phyloP scores from a whole-genome alignment of 2,888 invertebrate species.

The Cheilosia scutellata region DNA sequence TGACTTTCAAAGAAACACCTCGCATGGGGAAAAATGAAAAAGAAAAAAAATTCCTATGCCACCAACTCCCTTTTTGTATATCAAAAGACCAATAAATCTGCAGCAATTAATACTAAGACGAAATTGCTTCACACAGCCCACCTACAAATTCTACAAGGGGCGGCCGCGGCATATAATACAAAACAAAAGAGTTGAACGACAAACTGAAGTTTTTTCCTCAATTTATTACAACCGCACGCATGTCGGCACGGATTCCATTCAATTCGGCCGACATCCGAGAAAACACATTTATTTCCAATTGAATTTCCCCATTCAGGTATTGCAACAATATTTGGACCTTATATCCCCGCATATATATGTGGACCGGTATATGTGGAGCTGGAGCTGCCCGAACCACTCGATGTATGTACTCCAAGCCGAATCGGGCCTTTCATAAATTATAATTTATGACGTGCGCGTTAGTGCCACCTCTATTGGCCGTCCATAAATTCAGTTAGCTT shows the following conservation, averaged over 20 bases:
- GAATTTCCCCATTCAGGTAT: conserved; percentile 68
- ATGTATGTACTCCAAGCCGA: background rate
- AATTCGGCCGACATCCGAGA: conserved; percentile 63
- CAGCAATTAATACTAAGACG: conserved; percentile 65
- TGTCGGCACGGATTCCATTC: conserved; percentile 71
- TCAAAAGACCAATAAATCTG: conserved; percentile 63
- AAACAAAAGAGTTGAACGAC: conserved; percentile 72
- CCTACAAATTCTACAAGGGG: conserved; percentile 27
- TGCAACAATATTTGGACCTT: conserved; percentile 72
- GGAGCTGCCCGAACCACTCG: conserved; percentile 3
- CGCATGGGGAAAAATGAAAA: background rate
- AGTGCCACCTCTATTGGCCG: conserved; percentile 71
- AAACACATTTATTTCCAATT: conserved; percentile 70
- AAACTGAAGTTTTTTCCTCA: conserved; percentile 50
- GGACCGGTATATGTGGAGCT: too few species aligned
- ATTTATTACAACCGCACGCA: conserved; percentile 71
- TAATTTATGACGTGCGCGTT: conserved; percentile 73
- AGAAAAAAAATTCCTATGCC: conserved; percentile 36
- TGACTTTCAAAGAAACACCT: conserved; percentile 52
- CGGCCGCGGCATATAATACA: conserved; percentile 2
- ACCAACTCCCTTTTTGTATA: background rate
- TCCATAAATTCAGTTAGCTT: conserved; percentile 75
- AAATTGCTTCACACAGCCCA: conserved; percentile 44
- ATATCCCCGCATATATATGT: background rate
- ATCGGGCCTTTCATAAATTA: conserved; percentile 70